These are phyloP conservation scores for Benthosema pterotum DNA, from an alignment of 2,797 vertebrate genomes.

Conservation along the genomic window DNA sequence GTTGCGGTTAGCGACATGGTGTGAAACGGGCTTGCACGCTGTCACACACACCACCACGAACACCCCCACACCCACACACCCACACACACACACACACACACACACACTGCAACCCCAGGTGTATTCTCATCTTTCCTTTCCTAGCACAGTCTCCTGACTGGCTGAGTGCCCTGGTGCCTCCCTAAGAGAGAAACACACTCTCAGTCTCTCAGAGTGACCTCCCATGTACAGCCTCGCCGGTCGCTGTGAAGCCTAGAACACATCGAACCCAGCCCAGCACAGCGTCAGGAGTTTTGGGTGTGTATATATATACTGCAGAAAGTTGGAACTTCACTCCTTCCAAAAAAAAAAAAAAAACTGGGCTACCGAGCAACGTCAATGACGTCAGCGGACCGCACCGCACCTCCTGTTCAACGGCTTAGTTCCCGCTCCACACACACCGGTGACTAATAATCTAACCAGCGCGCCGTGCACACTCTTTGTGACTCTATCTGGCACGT, in stretches of 20 bases:
- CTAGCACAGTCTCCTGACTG: constrained; percentile 55
- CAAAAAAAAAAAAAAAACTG: too few relatives aligned
- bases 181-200: constrained; percentile 50
- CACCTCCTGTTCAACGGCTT: neutral
- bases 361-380: neutral
- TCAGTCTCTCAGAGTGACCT: constrained; percentile 50
- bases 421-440: neutral
- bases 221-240: constrained; percentile 16
- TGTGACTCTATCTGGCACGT: constrained; percentile 22
- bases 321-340: constrained; percentile 52
- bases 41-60: constrained; percentile 12
- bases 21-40: neutral
- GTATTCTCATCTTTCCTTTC: constrained; percentile 57
- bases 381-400: neutral
- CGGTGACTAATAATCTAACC: constrained; percentile 39
- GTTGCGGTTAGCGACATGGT: too few relatives aligned
- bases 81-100: constrained; percentile 7
- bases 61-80: neutral
- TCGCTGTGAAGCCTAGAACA: constrained; percentile 40
- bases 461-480: constrained; percentile 6
- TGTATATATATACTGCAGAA: too few relatives aligned
- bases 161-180: constrained; percentile 47
- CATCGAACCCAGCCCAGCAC: constrained; percentile 50
- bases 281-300: constrained; percentile 34
- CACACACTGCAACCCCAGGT: constrained; percentile 44